Percentiles rank a stretch among this genome's conserved stretches.
phyloP scores from a whole-genome alignment of 2,888 invertebrate species.

The Xestia rhomboidea region DNA sequence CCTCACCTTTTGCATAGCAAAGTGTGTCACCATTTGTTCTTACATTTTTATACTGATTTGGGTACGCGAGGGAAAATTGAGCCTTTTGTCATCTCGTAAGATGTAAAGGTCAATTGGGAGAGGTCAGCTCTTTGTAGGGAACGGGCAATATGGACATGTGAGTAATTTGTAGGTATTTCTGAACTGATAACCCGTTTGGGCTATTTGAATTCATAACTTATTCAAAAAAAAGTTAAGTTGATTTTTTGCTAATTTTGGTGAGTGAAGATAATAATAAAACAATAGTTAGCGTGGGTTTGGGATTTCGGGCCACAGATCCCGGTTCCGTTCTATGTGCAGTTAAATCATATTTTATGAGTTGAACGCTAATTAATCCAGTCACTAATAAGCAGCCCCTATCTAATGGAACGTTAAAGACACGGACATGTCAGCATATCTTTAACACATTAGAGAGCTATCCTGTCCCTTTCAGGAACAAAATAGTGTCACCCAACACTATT shows the following conservation, averaged over 20 bases:
- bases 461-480: background rate
- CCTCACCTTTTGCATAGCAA: constrained; percentile 58
- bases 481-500: background rate
- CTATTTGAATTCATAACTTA: background rate
- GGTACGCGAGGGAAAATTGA: constrained; percentile 48
- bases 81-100: constrained; percentile 45
- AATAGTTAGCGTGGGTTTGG: background rate
- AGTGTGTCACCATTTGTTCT: constrained; percentile 58
- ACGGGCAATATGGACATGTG: constrained; percentile 7
- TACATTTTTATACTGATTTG: constrained; percentile 63
- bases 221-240: background rate
- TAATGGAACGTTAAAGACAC: background rate
- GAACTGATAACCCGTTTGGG: constrained; percentile 24
- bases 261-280: background rate
- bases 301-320: background rate
- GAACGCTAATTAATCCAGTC: background rate
- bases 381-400: too few relatives aligned
- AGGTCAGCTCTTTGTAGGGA: constrained; percentile 31
- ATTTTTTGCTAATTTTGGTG: background rate
- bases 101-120: constrained; percentile 45
- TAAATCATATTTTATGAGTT: too few relatives aligned
- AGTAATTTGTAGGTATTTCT: constrained; percentile 42
- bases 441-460: background rate
- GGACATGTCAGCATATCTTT: background rate
- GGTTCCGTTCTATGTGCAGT: background rate